A percentile compares a stretch with the other conserved stretches of the same genome.
phyloP scores from a whole-genome alignment of 2,797 vertebrate genomes.

The Oreochromis grahami region DNA sequence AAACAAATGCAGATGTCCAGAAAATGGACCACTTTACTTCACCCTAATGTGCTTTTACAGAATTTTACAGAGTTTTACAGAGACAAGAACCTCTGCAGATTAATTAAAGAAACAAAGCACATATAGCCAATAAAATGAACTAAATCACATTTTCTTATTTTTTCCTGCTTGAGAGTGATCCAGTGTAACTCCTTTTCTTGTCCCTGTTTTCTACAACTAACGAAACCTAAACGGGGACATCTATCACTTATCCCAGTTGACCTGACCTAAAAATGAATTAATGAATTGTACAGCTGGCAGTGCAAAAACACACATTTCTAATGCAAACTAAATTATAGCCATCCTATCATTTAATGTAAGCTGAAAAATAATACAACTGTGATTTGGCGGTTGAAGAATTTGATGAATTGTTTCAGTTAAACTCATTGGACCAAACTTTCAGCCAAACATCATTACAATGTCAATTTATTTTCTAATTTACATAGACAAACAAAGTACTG shows the following conservation, averaged over 20 bases:
- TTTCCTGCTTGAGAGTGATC: neutral
- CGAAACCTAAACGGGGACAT: neutral
- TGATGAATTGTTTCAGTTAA: neutral
- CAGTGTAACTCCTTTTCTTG: neutral
- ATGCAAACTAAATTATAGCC: neutral
- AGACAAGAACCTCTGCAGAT: neutral
- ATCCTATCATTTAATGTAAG: neutral
- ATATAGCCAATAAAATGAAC: neutral
- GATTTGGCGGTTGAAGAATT: neutral
- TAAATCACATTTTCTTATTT: neutral
- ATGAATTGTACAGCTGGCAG: neutral
- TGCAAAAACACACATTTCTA: neutral
- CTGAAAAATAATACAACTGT: neutral
- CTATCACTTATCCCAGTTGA: neutral
- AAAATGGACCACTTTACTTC: neutral
- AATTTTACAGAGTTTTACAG: neutral
- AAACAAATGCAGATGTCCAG: neutral
- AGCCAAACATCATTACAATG: neutral
- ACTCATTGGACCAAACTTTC: neutral
- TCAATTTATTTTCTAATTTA: neutral
- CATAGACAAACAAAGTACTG: neutral
- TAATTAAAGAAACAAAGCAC: neutral
- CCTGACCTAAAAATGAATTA: neutral
- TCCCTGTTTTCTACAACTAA: neutral
- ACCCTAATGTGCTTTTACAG: neutral